These are phyloP conservation scores for Orchesella cincta DNA, from an alignment of 1,140 invertebrate species.

Conservation along the genomic window DNA sequence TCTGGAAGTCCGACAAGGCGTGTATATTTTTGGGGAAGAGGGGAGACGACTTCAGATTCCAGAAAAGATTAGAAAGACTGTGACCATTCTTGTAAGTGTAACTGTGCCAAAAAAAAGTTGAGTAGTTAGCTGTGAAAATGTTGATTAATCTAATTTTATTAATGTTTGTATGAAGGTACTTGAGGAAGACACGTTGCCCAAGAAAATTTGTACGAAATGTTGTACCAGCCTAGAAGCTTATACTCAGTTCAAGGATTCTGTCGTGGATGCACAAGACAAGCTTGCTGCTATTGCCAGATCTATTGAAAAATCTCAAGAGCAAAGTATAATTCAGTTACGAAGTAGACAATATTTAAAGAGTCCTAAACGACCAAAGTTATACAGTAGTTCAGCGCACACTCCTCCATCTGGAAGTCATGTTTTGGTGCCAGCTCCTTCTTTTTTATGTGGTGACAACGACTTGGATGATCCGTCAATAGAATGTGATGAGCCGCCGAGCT, in stretches of 20 bases:
- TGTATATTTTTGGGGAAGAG: constrained; percentile 50
- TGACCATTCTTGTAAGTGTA: constrained; percentile 45
- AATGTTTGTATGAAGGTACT: constrained; percentile 37
- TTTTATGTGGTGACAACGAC: neutral
- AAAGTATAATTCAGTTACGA: neutral
- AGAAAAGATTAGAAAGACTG: constrained; percentile 49
- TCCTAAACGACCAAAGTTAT: neutral
- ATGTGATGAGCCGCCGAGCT: constrained; percentile 17
- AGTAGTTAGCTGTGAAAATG: neutral
- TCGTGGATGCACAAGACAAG: constrained; percentile 49
- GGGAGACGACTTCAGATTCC: constrained; percentile 46
- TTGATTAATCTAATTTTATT: constrained; percentile 2
- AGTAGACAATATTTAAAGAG: neutral
- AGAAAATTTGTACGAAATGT: constrained; percentile 49
- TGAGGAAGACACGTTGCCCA: constrained; percentile 49
- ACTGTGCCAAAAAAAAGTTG: neutral
- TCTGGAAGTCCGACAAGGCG: constrained; percentile 41
- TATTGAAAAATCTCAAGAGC: constrained; percentile 14
- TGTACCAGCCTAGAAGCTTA: constrained; percentile 48
- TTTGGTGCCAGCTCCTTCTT: neutral
- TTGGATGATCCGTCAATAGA: neutral
- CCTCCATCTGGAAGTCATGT: neutral
- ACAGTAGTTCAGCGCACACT: neutral
- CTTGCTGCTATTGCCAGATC: constrained; percentile 43
- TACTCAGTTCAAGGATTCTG: constrained; percentile 45